These are phyloP conservation scores for Watsonalla cultraria DNA, from an alignment of 2,888 invertebrate species.

Conservation along the genomic window DNA sequence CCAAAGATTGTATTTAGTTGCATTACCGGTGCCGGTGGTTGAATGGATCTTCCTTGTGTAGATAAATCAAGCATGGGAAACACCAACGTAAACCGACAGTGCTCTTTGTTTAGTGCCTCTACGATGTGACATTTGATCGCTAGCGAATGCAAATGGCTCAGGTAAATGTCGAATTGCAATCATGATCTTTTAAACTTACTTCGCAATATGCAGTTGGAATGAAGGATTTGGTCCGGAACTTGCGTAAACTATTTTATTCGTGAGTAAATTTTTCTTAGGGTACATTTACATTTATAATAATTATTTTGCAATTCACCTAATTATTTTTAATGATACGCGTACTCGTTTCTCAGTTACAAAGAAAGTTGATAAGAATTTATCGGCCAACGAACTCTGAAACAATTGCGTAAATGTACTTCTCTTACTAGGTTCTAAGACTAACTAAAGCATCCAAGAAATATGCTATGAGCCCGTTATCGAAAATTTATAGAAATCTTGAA, in stretches of 20 bases:
- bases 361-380: conserved; percentile 67
- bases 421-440: no score
- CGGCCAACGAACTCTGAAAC: conserved; percentile 57
- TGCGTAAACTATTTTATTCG: conserved; percentile 22
- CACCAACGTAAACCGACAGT: conserved; percentile 29
- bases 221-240: conserved; percentile 3
- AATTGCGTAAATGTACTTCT: conserved; percentile 40
- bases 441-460: no score
- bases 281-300: no score
- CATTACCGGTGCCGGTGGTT: conserved; percentile 25
- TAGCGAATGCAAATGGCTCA: conserved; percentile 27
- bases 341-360: conserved; percentile 51
- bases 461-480: no score
- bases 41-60: conserved; percentile 42
- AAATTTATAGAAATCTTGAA: no score
- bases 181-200: not conserved
- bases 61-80: conserved; percentile 55
- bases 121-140: conserved; percentile 42
- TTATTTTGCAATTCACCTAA: conserved; percentile 21
- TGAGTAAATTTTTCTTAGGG: no score
- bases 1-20: conserved; percentile 9
- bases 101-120: conserved; percentile 32
- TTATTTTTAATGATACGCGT: conserved; percentile 47
- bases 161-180: conserved; percentile 7
- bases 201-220: not conserved